Conservation (phyloP, 2,888 invertebrate genomes). For the Alloscopus bannaensis region DNA sequence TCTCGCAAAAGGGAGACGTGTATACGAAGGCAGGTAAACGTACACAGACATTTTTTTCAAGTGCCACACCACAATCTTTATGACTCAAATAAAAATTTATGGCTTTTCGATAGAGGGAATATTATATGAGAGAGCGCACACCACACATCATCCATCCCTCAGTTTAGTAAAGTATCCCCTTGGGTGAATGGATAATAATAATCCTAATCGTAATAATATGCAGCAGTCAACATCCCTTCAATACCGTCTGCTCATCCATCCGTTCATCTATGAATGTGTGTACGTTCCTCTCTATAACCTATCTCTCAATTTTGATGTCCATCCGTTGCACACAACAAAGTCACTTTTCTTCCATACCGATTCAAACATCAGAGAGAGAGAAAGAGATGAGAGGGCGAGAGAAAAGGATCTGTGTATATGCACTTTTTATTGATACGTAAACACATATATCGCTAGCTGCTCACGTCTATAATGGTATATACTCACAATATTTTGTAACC, state of each 20-base stretch:
- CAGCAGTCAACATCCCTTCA: constrained; percentile 55
- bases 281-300: constrained; percentile 5
- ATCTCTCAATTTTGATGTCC: constrained; percentile 10
- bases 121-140: constrained; percentile 20
- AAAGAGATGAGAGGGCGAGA: no score
- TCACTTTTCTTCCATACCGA: no score
- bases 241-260: constrained; percentile 38
- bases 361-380: no score
- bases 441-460: not conserved
- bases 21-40: not conserved
- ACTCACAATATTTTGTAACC: constrained; percentile 28
- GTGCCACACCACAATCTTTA: constrained; percentile 67
- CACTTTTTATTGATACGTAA: no score
- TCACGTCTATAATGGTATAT: no score
- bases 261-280: constrained; percentile 4
- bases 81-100: constrained; percentile 73
- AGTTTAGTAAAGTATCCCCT: constrained; percentile 55
- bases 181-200: constrained; percentile 62
- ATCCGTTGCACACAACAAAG: no score
- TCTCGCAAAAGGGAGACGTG: not conserved
- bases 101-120: constrained; percentile 72
- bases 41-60: constrained; percentile 10
- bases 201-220: constrained; percentile 63
- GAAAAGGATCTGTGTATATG: no score
- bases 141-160: constrained; percentile 22